phyloP scores from a whole-genome alignment of 2,888 invertebrate genomes.

The Philhelius pedissequus region DNA sequence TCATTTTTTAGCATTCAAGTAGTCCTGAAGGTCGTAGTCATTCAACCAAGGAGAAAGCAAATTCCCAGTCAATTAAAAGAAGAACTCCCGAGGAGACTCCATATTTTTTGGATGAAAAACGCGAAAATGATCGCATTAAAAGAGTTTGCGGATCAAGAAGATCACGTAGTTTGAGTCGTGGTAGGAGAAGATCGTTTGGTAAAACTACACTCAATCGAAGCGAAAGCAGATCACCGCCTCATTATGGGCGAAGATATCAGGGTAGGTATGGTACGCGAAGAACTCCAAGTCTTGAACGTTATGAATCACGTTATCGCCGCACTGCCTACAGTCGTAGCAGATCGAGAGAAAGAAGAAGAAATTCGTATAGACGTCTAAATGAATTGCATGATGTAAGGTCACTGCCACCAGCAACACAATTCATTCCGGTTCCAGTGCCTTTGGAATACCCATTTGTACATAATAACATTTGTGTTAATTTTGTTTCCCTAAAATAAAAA shows the following conservation, averaged over 20 bases:
- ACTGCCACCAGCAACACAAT: conserved; percentile 38
- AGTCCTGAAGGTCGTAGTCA: conserved; percentile 26
- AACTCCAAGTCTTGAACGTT: conserved; percentile 44
- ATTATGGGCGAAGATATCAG: conserved; percentile 14
- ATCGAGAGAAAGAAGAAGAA: conserved; percentile 36
- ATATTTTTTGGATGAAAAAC: conserved; percentile 54
- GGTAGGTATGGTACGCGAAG: not conserved
- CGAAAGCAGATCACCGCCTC: conserved; percentile 19
- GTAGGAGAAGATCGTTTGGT: not conserved
- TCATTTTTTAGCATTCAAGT: conserved; percentile 33
- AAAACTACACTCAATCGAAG: conserved; percentile 9
- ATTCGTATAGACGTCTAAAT: not conserved
- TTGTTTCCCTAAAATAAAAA: no score
- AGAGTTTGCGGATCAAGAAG: conserved; percentile 44
- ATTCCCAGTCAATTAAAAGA: not conserved
- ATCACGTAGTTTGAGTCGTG: conserved; percentile 34
- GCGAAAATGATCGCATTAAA: conserved; percentile 52
- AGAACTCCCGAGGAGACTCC: conserved; percentile 46
- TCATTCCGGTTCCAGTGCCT: conserved; percentile 62
- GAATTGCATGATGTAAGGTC: not conserved
- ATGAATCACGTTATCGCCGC: conserved; percentile 5
- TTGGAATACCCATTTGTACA: conserved; percentile 54
- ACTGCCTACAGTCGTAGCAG: conserved; percentile 28
- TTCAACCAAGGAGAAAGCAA: not conserved
- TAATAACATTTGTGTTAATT: not conserved